Evolutionary conservation across 2,888 invertebrate genomes (phyloP).

Genomic region (Drosophila sordidapex): DNA sequence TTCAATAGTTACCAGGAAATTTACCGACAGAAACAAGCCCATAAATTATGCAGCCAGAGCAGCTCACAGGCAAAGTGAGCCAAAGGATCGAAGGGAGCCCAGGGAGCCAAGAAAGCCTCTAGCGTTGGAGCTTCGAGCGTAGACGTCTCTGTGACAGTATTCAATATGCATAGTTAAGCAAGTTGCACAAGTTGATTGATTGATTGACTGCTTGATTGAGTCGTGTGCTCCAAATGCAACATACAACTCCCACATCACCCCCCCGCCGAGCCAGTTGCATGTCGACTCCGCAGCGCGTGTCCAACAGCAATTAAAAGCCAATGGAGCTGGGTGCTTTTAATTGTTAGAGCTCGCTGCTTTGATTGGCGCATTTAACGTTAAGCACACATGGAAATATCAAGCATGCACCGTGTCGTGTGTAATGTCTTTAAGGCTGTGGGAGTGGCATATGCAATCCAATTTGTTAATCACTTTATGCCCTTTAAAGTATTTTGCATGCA

Average conservation of each 20-base stretch:
- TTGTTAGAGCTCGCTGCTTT: constrained; percentile 67
- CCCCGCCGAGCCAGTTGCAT: constrained; percentile 18
- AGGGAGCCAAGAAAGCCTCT: background rate
- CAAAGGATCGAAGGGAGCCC: background rate
- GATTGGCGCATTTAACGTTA: constrained; percentile 68
- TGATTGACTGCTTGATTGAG: constrained; percentile 72
- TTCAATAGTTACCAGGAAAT: constrained; percentile 36
- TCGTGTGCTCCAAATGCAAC: constrained; percentile 14
- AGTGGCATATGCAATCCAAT: constrained; percentile 20
- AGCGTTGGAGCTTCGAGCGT: constrained; percentile 6
- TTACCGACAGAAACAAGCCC: constrained; percentile 37
- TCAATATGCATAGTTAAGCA: constrained; percentile 71
- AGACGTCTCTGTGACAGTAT: constrained; percentile 56
- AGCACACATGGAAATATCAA: constrained; percentile 52
- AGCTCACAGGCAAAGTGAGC: constrained; percentile 1
- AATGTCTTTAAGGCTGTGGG: constrained; percentile 17
- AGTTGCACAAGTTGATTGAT: constrained; percentile 73
- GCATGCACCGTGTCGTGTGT: constrained; percentile 23
- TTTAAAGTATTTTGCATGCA: constrained; percentile 29
- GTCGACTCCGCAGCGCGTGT: constrained; percentile 53
- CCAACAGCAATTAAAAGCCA: constrained; percentile 71
- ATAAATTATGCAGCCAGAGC: constrained; percentile 68
- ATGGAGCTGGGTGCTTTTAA: constrained; percentile 63
- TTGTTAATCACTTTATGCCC: constrained; percentile 68
- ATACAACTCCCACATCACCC: background rate